Evolutionary conservation across 2,888 invertebrate species (phyloP).

Genomic region (Noctua fimbriata): DNA sequence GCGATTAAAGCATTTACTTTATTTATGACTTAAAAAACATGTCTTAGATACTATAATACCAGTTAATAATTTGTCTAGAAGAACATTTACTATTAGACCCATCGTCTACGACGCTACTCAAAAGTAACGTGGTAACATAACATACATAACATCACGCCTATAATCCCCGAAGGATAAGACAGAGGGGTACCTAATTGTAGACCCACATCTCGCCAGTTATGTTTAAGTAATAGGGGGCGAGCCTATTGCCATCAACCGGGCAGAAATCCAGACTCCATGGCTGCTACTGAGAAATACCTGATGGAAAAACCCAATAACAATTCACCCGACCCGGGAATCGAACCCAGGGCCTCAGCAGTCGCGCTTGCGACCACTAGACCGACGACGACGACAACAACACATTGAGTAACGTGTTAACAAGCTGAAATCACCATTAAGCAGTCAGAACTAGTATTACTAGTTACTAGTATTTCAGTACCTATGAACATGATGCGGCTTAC

Average conservation of each 20-base stretch:
- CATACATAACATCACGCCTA: too few species aligned
- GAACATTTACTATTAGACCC: slow-evolving; percentile 20
- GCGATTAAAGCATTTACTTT: not conserved
- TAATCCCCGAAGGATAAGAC: too few species aligned
- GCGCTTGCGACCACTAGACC: too few species aligned
- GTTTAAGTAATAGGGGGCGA: too few species aligned
- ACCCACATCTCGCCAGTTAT: too few species aligned
- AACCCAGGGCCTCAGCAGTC: not conserved
- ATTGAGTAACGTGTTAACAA: not conserved
- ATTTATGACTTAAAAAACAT: slow-evolving; percentile 9
- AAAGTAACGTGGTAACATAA: not conserved
- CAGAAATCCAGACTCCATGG: too few species aligned
- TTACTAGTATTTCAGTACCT: not conserved
- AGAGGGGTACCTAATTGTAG: too few species aligned
- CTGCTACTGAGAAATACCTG: too few species aligned
- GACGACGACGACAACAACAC: too few species aligned
- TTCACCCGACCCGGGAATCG: not conserved
- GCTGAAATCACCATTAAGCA: not conserved
- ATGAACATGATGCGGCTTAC: not conserved
- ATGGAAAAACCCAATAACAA: not conserved
- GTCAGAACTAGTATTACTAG: not conserved
- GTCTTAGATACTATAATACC: slow-evolving; percentile 11
- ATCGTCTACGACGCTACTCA: not conserved
- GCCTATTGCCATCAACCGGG: too few species aligned
- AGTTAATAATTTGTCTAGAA: slow-evolving; percentile 4